Percentiles rank a stretch among this genome's conserved stretches.
phyloP scores from a whole-genome alignment of 2,113 vertebrate genomes.

The Saccopteryx leptura region DNA sequence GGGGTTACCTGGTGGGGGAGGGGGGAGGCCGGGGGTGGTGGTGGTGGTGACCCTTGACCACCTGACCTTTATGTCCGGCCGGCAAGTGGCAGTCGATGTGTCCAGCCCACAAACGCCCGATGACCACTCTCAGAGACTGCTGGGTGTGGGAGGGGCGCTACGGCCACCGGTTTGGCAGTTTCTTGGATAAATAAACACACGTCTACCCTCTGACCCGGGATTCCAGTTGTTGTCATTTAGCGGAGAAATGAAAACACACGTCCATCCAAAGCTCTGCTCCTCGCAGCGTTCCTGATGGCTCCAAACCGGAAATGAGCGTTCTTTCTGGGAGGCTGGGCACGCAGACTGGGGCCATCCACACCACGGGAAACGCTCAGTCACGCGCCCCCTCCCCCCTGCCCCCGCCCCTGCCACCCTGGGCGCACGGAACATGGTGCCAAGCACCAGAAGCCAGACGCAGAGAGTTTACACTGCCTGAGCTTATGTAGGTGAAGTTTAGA shows the following conservation, averaged over 20 bases:
- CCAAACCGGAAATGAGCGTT: background rate
- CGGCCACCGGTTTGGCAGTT: background rate
- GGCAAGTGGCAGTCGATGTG: fast-evolving
- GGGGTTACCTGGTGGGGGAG: no score
- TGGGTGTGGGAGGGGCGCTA: fast-evolving
- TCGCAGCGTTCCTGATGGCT: background rate
- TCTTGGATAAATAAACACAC: background rate
- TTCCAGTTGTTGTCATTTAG: background rate
- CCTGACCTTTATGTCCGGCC: fast-evolving
- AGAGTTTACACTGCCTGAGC: fast-evolving
- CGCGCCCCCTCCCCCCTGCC: fast-evolving
- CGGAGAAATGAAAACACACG: background rate
- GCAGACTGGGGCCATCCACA: fast-evolving
- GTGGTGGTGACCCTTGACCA: no score
- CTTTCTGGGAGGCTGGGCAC: fast-evolving
- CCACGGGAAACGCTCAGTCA: fast-evolving
- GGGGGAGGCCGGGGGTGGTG: no score
- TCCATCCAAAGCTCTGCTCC: background rate
- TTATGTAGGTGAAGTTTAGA: background rate
- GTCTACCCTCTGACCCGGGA: background rate
- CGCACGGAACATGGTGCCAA: fast-evolving
- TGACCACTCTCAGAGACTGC: background rate
- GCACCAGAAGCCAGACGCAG: fast-evolving
- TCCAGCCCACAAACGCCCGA: fast-evolving
- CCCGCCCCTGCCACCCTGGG: no score